Evolutionary conservation across 2,113 vertebrate species (phyloP).

Genomic region (Salvelinus fontinalis): DNA sequence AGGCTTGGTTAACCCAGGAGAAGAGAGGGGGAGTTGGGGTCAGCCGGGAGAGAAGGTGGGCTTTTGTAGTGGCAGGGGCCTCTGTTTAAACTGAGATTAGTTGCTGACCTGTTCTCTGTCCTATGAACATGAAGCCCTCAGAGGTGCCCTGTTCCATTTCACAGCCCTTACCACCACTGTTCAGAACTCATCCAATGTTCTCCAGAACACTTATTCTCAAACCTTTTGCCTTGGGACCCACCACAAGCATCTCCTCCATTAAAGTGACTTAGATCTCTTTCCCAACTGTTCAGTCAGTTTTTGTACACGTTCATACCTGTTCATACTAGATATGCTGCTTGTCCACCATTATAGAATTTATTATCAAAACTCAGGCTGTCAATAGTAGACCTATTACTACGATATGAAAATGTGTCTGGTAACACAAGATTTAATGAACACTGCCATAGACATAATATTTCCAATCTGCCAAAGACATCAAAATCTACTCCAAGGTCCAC

Average conservation of each 20-base stretch:
- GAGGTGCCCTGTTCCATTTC: conserved; percentile 1
- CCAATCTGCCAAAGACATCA: conserved; percentile 2
- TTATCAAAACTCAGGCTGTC: not conserved
- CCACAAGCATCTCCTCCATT: not conserved
- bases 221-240: not conserved
- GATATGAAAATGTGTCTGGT: not conserved
- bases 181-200: not conserved
- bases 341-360: not conserved
- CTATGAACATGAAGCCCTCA: not conserved
- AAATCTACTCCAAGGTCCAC: conserved; percentile 1
- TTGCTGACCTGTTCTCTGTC: conserved; percentile 24
- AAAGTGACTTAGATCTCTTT: not conserved
- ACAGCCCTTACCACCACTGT: not conserved
- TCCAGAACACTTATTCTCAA: not conserved
- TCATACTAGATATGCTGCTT: not conserved
- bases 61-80: conserved; percentile 21
- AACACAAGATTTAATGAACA: not conserved
- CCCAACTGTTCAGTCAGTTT: not conserved
- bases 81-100: conserved; percentile 41
- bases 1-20: conserved; percentile 20
- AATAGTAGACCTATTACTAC: not conserved
- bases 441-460: not conserved
- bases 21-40: conserved; percentile 28
- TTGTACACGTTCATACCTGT: not conserved
- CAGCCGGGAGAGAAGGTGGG: not conserved